These are phyloP conservation scores for Paramormyrops kingsleyae DNA, from an alignment of 2,113 vertebrate genomes.

Conservation along the genomic window DNA sequence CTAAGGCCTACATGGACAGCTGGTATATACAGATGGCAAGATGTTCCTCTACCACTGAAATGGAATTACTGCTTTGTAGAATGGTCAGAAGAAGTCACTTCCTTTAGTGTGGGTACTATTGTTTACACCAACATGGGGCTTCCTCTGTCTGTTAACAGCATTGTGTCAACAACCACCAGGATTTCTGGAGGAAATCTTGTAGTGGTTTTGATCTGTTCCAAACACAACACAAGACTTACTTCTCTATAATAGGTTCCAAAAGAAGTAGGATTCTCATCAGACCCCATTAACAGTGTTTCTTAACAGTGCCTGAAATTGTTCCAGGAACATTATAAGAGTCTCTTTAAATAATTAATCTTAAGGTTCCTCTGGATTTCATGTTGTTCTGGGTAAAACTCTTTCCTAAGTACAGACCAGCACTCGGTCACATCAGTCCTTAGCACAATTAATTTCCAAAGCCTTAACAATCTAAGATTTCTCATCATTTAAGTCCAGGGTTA, in stretches of 20 bases:
- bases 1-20: background rate
- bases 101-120: background rate
- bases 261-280: background rate
- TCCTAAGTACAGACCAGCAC: background rate
- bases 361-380: background rate
- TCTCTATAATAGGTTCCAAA: background rate
- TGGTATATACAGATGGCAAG: background rate
- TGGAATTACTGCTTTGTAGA: background rate
- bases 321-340: background rate
- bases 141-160: background rate
- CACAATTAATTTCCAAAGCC: background rate
- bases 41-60: background rate
- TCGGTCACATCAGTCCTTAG: background rate
- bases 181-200: background rate
- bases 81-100: background rate
- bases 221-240: background rate
- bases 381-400: background rate
- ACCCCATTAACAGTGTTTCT: background rate
- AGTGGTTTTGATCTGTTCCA: background rate
- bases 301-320: background rate
- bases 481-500: background rate
- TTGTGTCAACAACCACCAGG: background rate
- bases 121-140: background rate
- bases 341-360: background rate
- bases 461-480: background rate